A percentile compares a stretch with the other conserved stretches of the same genome.
phyloP scores from a whole-genome alignment of 2,113 vertebrate genomes.

The Notechis scutatus region DNA sequence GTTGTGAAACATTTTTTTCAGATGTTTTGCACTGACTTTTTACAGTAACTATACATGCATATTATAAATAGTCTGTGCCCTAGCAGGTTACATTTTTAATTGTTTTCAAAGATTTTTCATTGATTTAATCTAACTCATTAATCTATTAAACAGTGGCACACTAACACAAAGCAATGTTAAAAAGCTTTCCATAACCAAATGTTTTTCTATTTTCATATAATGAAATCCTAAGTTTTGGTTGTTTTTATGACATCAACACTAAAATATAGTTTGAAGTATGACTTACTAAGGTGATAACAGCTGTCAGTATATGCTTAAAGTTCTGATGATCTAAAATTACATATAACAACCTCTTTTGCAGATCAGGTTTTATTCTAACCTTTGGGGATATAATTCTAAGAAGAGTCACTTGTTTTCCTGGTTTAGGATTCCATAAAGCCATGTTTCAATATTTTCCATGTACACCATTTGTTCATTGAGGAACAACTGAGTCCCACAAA shows the following conservation, averaged over 20 bases:
- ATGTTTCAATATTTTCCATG: neutral
- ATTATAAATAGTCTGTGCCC: neutral
- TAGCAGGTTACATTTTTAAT: neutral
- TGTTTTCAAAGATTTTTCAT: neutral
- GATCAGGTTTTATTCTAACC: neutral
- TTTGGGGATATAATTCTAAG: neutral
- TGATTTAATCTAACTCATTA: neutral
- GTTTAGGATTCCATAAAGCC: neutral
- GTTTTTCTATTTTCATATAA: neutral
- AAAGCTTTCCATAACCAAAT: neutral
- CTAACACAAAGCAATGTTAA: neutral
- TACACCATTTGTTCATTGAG: neutral
- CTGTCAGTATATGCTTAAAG: neutral
- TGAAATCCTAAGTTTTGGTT: neutral
- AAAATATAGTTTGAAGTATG: neutral
- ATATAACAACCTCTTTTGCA: neutral
- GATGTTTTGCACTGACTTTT: neutral
- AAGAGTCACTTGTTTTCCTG: neutral
- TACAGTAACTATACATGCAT: neutral
- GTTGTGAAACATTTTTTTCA: neutral
- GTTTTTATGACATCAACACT: neutral
- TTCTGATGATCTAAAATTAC: neutral
- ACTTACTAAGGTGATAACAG: neutral
- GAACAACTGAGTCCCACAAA: neutral
- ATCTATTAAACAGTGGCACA: neutral